Conservation (phyloP, 2,113 vertebrate species). For the Dipodomys spectabilis region DNA sequence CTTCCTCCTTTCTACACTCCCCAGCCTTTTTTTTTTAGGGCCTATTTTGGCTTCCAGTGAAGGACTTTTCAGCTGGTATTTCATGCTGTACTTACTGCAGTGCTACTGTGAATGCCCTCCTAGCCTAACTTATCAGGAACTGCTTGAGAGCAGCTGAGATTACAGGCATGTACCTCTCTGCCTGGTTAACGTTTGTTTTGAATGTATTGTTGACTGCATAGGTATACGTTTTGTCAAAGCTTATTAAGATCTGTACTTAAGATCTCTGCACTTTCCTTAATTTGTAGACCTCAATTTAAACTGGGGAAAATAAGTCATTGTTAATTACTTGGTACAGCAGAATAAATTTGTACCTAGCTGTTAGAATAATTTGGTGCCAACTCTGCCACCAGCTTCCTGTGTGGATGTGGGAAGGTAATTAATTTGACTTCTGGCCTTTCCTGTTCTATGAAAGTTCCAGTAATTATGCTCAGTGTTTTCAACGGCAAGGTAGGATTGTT, state of each 20-base stretch:
- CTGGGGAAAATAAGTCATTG: neutral
- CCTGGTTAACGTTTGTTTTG: neutral
- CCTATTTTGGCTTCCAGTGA: too few species aligned
- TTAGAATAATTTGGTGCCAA: neutral
- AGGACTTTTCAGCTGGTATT: too few species aligned
- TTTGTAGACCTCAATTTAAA: conserved; percentile 10
- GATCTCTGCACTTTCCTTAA: conserved; percentile 23
- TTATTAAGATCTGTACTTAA: neutral
- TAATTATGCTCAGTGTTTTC: neutral
- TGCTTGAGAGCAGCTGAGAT: neutral
- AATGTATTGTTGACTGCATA: neutral
- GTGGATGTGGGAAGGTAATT: neutral
- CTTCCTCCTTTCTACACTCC: neutral
- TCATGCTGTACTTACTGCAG: too few species aligned
- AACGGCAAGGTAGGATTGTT: neutral
- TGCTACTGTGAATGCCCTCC: too few species aligned
- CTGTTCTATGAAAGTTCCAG: neutral
- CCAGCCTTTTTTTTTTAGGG: neutral
- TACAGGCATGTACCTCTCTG: neutral
- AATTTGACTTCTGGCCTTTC: neutral
- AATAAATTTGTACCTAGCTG: conserved; percentile 18
- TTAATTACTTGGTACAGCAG: neutral
- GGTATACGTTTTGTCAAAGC: neutral
- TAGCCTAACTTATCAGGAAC: too few species aligned
- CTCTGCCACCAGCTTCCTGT: neutral